phyloP scores from a whole-genome alignment of 1,140 invertebrate genomes.

The Anadara kagoshimensis region DNA sequence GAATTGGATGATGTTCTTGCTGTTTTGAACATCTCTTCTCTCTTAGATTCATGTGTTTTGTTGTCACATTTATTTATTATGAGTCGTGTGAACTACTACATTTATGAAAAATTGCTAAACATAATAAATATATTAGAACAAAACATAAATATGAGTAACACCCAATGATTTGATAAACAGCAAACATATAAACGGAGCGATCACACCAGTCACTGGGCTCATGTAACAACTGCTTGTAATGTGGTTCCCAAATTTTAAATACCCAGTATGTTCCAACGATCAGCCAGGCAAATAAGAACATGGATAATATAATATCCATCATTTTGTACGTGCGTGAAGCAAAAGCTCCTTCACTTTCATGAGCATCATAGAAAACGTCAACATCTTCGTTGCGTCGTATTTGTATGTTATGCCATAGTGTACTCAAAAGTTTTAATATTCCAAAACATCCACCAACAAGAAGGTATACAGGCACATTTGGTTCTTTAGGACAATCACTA shows the following conservation, averaged over 20 bases:
- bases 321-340: constrained; percentile 57
- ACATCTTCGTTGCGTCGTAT: constrained; percentile 27
- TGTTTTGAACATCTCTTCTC: no score
- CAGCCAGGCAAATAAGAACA: constrained; percentile 76
- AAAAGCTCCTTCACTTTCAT: constrained; percentile 64
- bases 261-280: constrained; percentile 76
- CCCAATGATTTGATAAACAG: constrained; percentile 78
- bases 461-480: constrained; percentile 66
- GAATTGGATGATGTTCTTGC: no score
- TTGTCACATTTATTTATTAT: no score
- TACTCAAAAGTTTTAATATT: constrained; percentile 65
- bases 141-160: constrained; percentile 76
- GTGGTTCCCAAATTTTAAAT: constrained; percentile 61
- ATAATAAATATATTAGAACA: constrained; percentile 19
- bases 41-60: no score
- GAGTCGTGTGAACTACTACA: no score
- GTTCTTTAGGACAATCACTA: constrained; percentile 68
- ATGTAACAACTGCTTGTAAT: constrained; percentile 78
- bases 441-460: constrained; percentile 68
- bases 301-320: constrained; percentile 76
- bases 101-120: no score
- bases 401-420: constrained; percentile 82
- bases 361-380: constrained; percentile 46
- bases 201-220: constrained; percentile 70
- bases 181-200: constrained; percentile 64